Evolutionary conservation across 2,113 vertebrate species (phyloP).

Genomic region (Isichthys henryi): DNA sequence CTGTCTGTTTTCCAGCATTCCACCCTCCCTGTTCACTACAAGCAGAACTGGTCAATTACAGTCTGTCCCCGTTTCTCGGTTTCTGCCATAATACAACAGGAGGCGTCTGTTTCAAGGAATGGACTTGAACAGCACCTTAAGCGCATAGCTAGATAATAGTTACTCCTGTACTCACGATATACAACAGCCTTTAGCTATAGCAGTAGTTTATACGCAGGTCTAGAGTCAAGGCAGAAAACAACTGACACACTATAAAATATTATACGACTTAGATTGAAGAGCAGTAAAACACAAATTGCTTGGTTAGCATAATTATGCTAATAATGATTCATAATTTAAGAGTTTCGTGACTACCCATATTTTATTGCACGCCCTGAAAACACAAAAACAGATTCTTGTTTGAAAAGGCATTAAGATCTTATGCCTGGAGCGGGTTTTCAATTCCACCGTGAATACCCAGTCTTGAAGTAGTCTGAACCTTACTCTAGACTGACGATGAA

Average conservation of each 20-base stretch:
- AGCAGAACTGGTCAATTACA: background rate
- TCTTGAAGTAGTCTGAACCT: background rate
- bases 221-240: background rate
- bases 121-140: background rate
- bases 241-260: background rate
- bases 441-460: background rate
- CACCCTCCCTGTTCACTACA: background rate
- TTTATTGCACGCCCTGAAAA: background rate
- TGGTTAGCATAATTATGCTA: slow-evolving; percentile 8
- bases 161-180: background rate
- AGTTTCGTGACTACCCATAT: background rate
- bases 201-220: background rate
- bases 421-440: background rate
- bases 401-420: slow-evolving; percentile 2
- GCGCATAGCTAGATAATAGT: background rate
- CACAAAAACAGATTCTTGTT: slow-evolving; percentile 7
- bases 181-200: background rate
- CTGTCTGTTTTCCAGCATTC: background rate
- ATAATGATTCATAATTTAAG: background rate
- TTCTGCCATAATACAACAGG: background rate
- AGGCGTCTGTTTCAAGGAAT: background rate
- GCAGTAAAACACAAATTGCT: background rate
- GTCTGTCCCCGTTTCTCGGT: background rate
- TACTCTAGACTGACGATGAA: background rate
- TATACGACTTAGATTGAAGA: background rate